A percentile compares a stretch with the other conserved stretches of the same genome.
These are phyloP conservation scores for Galleria mellonella DNA, from an alignment of 1,140 invertebrate genomes.

Conservation along the genomic window DNA sequence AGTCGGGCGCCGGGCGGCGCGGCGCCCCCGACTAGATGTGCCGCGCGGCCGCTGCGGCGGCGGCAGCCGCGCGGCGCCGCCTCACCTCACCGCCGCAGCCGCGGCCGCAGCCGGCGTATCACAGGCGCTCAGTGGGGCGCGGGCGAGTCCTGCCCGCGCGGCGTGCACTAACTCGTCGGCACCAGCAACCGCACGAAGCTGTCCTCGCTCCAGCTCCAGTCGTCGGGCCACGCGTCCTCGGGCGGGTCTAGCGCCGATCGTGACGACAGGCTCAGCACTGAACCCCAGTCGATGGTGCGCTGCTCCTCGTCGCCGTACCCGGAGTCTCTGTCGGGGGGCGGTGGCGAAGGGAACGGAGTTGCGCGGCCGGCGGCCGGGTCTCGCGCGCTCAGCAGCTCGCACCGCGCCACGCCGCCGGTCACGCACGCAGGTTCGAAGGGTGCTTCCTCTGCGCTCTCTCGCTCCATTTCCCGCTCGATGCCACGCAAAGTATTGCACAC, in stretches of 20 bases:
- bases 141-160: slow-evolving; percentile 61
- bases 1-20: slow-evolving; percentile 23
- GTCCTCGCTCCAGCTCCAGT: slow-evolving; percentile 70
- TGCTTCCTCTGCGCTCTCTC: slow-evolving; percentile 78
- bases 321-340: slow-evolving; percentile 80
- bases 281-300: slow-evolving; percentile 92
- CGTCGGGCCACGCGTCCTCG: slow-evolving; percentile 78
- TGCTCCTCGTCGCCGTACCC: slow-evolving; percentile 87
- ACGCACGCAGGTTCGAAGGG: slow-evolving; percentile 59
- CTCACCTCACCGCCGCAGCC: slow-evolving; percentile 9
- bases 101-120: slow-evolving; percentile 38
- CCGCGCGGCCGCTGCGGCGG: slow-evolving; percentile 19
- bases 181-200: slow-evolving; percentile 71
- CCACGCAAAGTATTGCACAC: slow-evolving; percentile 95
- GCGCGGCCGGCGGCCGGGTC: slow-evolving; percentile 74
- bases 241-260: slow-evolving; percentile 88
- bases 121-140: slow-evolving; percentile 61
- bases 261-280: slow-evolving; percentile 88
- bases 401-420: slow-evolving; percentile 65
- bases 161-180: slow-evolving; percentile 69
- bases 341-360: slow-evolving; percentile 60
- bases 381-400: slow-evolving; percentile 74
- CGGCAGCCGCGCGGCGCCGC: slow-evolving; percentile 25
- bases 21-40: slow-evolving; percentile 38
- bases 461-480: slow-evolving; percentile 93